A percentile compares a stretch with the other conserved stretches of the same genome.
phyloP scores from a whole-genome alignment of 2,113 vertebrate genomes.

The Manacus vitellinus region DNA sequence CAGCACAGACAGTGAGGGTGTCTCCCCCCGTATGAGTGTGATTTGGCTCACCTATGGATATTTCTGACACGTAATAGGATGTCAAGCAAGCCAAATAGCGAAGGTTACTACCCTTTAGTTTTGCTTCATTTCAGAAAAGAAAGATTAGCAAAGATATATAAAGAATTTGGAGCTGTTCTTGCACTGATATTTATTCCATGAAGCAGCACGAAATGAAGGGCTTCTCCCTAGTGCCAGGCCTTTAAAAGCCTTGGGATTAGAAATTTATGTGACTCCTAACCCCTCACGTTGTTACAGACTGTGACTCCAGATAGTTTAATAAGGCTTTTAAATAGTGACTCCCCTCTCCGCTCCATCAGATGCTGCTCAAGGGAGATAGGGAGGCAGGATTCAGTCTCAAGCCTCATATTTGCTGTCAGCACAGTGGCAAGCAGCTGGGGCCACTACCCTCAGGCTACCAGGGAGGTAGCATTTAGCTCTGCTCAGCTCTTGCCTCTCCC shows the following conservation, averaged over 20 bases:
- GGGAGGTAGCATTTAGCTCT: background rate
- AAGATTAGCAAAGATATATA: background rate
- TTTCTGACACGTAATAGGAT: background rate
- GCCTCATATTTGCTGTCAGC: background rate
- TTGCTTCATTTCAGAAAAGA: background rate
- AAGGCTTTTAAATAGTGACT: background rate
- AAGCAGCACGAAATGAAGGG: background rate
- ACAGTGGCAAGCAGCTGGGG: background rate
- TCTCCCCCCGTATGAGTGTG: accelerated
- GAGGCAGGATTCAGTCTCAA: background rate
- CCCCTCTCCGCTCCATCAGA: background rate
- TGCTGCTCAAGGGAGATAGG: background rate
- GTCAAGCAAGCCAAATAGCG: accelerated
- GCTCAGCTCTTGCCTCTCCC: background rate
- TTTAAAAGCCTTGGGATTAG: background rate
- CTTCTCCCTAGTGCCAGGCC: background rate
- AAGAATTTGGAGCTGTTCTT: background rate
- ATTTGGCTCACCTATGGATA: background rate
- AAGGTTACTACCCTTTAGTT: background rate
- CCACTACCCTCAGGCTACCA: background rate
- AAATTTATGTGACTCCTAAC: background rate
- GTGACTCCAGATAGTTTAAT: background rate
- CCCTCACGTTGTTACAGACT: background rate
- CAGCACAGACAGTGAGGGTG: accelerated
- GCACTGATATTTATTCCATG: background rate